These are phyloP conservation scores for Clytia hemisphaerica DNA, from an alignment of 30 jellyfish, hydroid and myxozoan species.

Conservation along the genomic window DNA sequence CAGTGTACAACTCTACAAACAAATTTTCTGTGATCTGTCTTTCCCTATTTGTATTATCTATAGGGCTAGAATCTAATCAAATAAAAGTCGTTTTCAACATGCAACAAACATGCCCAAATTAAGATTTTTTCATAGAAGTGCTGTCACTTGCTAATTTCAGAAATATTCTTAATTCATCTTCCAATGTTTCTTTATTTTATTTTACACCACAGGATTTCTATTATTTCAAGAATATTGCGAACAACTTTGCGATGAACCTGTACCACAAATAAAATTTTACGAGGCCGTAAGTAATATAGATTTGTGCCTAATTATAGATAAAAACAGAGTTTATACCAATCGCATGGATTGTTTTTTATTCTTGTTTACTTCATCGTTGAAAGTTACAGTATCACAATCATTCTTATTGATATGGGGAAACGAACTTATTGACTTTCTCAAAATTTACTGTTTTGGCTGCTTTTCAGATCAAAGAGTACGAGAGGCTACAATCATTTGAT, in stretches of 20 bases:
- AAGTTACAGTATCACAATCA: neutral
- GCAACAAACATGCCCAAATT: too few relatives aligned
- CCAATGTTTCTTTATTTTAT: neutral
- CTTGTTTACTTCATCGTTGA: neutral
- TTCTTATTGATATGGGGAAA: too few relatives aligned
- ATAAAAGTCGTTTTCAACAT: too few relatives aligned
- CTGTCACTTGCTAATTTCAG: too few relatives aligned
- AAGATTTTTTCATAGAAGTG: too few relatives aligned
- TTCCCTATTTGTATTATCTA: too few relatives aligned
- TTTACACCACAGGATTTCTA: slow-evolving; percentile 56
- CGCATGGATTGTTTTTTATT: neutral
- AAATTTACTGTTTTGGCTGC: neutral
- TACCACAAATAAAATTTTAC: slow-evolving; percentile 83
- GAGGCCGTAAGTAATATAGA: slow-evolving; percentile 71
- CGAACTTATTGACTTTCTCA: neutral
- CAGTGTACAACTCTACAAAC: too few relatives aligned
- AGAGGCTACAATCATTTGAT: slow-evolving; percentile 59
- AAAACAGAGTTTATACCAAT: neutral
- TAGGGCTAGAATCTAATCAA: too few relatives aligned
- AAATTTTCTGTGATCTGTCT: too few relatives aligned
- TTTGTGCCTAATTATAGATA: neutral
- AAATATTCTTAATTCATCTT: neutral
- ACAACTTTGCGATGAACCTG: slow-evolving; percentile 72
- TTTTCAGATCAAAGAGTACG: slow-evolving; percentile 84
- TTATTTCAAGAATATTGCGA: slow-evolving; percentile 91